Evolutionary conservation across 2,113 vertebrate genomes (phyloP).

Genomic region (Syngnathoides biaculeatus): DNA sequence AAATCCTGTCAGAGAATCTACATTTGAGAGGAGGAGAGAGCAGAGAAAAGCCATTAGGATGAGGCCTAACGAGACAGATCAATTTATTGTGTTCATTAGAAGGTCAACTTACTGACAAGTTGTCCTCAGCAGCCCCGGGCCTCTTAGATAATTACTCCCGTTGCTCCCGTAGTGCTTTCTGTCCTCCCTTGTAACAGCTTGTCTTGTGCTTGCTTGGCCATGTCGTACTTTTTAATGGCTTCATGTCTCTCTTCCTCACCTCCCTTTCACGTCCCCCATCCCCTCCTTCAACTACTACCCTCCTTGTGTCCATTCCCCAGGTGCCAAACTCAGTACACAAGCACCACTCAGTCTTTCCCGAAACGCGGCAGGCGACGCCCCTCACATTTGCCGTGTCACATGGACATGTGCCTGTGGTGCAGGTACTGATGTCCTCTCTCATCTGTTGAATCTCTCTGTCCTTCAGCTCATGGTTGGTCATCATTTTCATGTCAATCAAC

Average conservation of each 20-base stretch:
- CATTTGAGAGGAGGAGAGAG: constrained; percentile 2
- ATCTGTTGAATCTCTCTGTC: constrained; percentile 55
- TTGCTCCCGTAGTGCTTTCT: constrained; percentile 31
- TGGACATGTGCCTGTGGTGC: constrained; percentile 98
- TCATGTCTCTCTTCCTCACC: constrained; percentile 56
- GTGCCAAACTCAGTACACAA: constrained; percentile 98
- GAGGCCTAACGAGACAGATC: constrained; percentile 39
- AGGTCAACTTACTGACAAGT: constrained; percentile 25
- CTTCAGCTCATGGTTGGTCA: constrained; percentile 52
- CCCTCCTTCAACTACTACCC: constrained; percentile 21
- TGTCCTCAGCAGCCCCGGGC: constrained; percentile 45
- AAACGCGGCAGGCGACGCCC: constrained; percentile 97
- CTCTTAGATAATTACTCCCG: constrained; percentile 49
- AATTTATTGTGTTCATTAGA: constrained; percentile 55
- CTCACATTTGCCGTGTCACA: constrained; percentile 98
- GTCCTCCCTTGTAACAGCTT: constrained; percentile 11
- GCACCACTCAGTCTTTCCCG: constrained; percentile 96
- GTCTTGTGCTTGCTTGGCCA: constrained; percentile 35
- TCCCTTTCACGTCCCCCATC: constrained; percentile 14
- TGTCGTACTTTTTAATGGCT: constrained; percentile 58
- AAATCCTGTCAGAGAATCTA: constrained; percentile 14
- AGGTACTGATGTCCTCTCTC: constrained; percentile 79
- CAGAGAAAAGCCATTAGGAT: constrained; percentile 36
- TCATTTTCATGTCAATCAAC: constrained; percentile 46
- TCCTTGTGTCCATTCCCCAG: constrained; percentile 79